Evolutionary conservation across 2,888 invertebrate species (phyloP), one percentile per base, ranked within the genome.

Genomic region (Poecilobothrus nobilitatus): DNA sequence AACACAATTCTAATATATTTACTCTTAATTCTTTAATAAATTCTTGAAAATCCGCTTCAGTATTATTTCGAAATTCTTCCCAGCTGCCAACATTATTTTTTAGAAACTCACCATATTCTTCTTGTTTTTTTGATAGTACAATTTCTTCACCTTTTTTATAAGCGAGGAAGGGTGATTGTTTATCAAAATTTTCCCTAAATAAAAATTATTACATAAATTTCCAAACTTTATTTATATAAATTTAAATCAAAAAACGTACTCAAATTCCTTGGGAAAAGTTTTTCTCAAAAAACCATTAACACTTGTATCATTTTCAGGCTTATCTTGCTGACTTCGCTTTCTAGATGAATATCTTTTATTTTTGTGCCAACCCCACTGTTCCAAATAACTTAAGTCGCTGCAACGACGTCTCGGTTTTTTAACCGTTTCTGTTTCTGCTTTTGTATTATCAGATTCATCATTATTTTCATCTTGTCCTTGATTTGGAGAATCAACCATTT

Each of bases 341-440:
- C 77, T 73, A 20, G 78, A 76, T 1, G 76, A 74, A 71, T 76
- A 76, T 3, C 77, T 72, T 1, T 78, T 75, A 69, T 76, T 78
- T 71, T 79, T 79, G 74, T 90, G 91, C 90, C 91, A 91, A 67
- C 90, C 89, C 90, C 91, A 91, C 74, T 89, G 89, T 74, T 91
- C 88, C 27, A 92, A 79, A 74, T 88, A 88, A 66, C 88, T 88
- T 18, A 91, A 81, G 41, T 89, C 88, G 79, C 90, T 91, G 62
- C 91, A 87, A 71, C 91, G 83, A n/a, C 91, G 83, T 73, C 91
- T 86, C 8, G 81, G 79, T 68, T 79, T 81, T 0, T 77, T 74
- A 37, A 77, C 77, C 5, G 77, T 74, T 9, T 72, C 70, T n/a
- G 71, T 69, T 41, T 79, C 79, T 22, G 68, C 68, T 70, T 76